A percentile compares a stretch with the other conserved stretches of the same genome.
These are phyloP conservation scores for Haemorhous mexicanus DNA, from an alignment of 2,113 vertebrate genomes.

Conservation along the genomic window DNA sequence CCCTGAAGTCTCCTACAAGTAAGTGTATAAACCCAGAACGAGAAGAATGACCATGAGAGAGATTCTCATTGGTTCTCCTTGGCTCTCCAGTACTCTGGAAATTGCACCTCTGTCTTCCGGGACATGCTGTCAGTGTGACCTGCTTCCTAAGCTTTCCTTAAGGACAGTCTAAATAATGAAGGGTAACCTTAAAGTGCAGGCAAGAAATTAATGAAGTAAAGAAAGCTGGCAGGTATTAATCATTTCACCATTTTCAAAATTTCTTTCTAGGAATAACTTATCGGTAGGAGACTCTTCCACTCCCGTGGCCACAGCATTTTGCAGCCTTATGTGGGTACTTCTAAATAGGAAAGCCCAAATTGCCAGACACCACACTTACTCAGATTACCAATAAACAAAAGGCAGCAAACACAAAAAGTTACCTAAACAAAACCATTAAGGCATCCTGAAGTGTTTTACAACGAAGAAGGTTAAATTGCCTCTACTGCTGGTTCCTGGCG, in stretches of 20 bases:
- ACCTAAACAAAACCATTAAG: neutral
- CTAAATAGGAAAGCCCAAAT: neutral
- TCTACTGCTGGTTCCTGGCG: neutral
- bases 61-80: neutral
- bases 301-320: neutral
- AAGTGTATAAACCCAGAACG: neutral
- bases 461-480: neutral
- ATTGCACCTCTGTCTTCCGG: neutral
- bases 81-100: neutral
- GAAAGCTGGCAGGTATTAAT: neutral
- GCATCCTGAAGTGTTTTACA: neutral
- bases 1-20: neutral
- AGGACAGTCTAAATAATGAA: neutral
- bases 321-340: neutral
- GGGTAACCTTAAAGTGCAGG: neutral
- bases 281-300: neutral
- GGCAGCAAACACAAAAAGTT: neutral
- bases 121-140: neutral
- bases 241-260: fast-evolving
- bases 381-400: neutral
- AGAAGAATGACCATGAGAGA: neutral
- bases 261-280: neutral
- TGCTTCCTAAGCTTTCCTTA: neutral
- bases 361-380: neutral
- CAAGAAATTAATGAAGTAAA: neutral